Percentiles rank a stretch among this genome's conserved stretches.
phyloP scores from a whole-genome alignment of 2,113 vertebrate species.

The Psilopsiagon aurifrons region DNA sequence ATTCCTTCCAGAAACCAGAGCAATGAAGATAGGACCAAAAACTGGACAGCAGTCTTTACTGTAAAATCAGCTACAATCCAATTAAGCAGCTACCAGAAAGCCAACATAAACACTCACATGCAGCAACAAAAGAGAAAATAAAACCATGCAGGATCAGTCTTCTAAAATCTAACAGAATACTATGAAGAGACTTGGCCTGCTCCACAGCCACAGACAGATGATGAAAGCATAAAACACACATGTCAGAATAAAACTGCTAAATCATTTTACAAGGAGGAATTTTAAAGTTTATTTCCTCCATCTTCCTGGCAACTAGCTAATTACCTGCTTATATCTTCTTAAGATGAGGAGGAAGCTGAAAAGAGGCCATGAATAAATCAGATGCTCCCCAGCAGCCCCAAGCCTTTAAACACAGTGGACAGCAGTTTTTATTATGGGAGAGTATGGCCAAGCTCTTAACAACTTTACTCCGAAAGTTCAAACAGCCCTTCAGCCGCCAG shows the following conservation, averaged over 20 bases:
- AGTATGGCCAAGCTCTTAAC: slow-evolving; percentile 58
- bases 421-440: slow-evolving; percentile 33
- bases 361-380: slow-evolving; percentile 59
- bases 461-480: slow-evolving; percentile 63
- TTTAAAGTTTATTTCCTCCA: slow-evolving; percentile 58
- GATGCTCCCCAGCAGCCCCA: slow-evolving; percentile 41
- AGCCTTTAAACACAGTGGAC: slow-evolving; percentile 54
- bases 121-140: slow-evolving; percentile 24
- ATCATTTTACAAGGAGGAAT: slow-evolving; percentile 55
- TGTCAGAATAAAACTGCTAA: slow-evolving; percentile 57
- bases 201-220: slow-evolving; percentile 31
- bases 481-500: slow-evolving; percentile 52
- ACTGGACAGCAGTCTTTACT: slow-evolving; percentile 12
- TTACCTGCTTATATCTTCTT: slow-evolving; percentile 69
- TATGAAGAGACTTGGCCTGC: slow-evolving; percentile 19
- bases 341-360: slow-evolving; percentile 66
- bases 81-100: slow-evolving; percentile 29
- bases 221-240: slow-evolving; percentile 59
- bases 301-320: slow-evolving; percentile 60
- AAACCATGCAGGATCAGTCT: neutral
- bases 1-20: slow-evolving; percentile 40
- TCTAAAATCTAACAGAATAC: neutral
- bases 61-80: slow-evolving; percentile 56
- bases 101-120: neutral
- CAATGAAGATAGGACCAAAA: neutral